phyloP scores from a whole-genome alignment of 2,797 vertebrate genomes.

The Helicolenus hilgendorfi region DNA sequence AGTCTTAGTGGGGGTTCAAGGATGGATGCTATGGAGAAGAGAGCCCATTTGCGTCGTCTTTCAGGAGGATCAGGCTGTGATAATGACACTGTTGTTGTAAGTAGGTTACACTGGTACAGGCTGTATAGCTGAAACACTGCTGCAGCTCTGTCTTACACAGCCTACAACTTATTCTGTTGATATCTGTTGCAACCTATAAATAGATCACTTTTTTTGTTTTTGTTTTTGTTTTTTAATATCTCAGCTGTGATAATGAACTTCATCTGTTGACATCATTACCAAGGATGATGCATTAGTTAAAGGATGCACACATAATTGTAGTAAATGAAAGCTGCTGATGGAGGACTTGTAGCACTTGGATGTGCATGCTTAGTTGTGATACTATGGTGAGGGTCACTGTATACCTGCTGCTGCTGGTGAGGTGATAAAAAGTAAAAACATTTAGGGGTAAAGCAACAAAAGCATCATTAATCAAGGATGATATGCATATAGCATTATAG shows the following conservation, averaged over 20 bases:
- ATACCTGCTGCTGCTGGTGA: background rate
- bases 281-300: slow-evolving; percentile 20
- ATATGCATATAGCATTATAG: slow-evolving; percentile 14
- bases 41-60: slow-evolving; percentile 62
- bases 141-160: slow-evolving; percentile 56
- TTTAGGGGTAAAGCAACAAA: background rate
- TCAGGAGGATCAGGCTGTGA: slow-evolving; percentile 54
- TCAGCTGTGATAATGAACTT: background rate
- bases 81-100: slow-evolving; percentile 62
- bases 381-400: background rate
- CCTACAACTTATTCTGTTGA: slow-evolving; percentile 61
- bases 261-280: background rate
- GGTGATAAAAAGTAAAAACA: background rate
- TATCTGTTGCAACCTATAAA: slow-evolving; percentile 33
- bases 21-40: slow-evolving; percentile 21
- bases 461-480: background rate
- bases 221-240: background rate
- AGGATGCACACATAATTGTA: slow-evolving; percentile 36
- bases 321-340: background rate
- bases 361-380: background rate
- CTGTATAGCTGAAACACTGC: slow-evolving; percentile 44
- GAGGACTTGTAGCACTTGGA: background rate
- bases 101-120: slow-evolving; percentile 74
- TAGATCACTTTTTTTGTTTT: slow-evolving; percentile 14
- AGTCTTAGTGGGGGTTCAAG: slow-evolving; percentile 27